phyloP scores from a whole-genome alignment of 2,113 vertebrate species.

The Vireo altiloquus region DNA sequence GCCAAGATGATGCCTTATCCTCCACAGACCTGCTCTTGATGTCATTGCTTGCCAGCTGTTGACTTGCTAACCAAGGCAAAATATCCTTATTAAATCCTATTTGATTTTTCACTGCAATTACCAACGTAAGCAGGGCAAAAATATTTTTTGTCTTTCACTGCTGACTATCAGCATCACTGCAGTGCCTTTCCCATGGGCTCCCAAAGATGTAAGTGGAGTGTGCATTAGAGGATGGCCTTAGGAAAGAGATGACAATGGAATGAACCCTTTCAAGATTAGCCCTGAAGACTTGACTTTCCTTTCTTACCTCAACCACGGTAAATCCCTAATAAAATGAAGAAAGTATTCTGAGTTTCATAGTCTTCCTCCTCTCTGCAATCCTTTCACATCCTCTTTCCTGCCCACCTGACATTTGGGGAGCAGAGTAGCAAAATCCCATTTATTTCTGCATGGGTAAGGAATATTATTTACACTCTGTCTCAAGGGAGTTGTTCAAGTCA shows the following conservation, averaged over 20 bases:
- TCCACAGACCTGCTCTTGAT: background rate
- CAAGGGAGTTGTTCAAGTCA: slow-evolving; percentile 13
- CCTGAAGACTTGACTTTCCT: background rate
- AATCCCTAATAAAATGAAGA: background rate
- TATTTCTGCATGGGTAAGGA: background rate
- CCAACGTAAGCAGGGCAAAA: background rate
- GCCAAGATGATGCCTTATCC: background rate
- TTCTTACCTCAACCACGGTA: background rate
- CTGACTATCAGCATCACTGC: background rate
- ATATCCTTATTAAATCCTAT: background rate
- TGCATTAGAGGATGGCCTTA: background rate
- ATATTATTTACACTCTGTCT: slow-evolving; percentile 33
- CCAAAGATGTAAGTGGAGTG: background rate
- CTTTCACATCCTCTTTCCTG: background rate
- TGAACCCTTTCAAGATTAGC: background rate
- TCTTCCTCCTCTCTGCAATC: background rate
- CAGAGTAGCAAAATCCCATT: background rate
- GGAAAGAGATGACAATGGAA: background rate
- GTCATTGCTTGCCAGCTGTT: background rate
- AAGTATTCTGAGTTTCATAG: background rate
- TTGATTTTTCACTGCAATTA: background rate
- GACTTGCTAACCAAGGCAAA: background rate
- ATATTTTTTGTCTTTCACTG: background rate
- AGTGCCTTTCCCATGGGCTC: background rate
- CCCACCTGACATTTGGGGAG: background rate